These are phyloP conservation scores for Lepidurus couesii DNA, from an alignment of 1,140 invertebrate genomes.

Conservation along the genomic window DNA sequence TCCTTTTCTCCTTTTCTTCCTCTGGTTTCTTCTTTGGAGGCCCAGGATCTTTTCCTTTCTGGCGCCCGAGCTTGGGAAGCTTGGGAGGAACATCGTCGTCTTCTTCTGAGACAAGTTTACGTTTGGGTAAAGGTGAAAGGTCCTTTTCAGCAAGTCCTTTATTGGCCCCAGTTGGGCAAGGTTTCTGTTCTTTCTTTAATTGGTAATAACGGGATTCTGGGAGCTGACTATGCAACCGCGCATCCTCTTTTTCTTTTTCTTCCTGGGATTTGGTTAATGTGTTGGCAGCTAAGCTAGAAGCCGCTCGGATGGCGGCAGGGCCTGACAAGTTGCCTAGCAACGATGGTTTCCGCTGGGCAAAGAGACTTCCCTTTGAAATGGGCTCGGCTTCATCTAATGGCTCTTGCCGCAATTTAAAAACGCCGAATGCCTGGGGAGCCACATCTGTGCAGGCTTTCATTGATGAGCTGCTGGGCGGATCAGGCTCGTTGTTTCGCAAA, in stretches of 20 bases:
- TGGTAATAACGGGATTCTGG: neutral
- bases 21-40: neutral
- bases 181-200: slow-evolving; percentile 26
- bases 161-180: neutral
- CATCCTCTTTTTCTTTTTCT: neutral
- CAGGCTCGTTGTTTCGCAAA: slow-evolving; percentile 47
- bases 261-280: slow-evolving; percentile 22
- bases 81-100: neutral
- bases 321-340: neutral
- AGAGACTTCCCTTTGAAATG: slow-evolving; percentile 29
- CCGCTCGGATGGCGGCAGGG: neutral
- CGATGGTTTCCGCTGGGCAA: slow-evolving; percentile 30
- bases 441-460: neutral
- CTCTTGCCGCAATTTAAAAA: slow-evolving; percentile 31
- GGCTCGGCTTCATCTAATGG: neutral
- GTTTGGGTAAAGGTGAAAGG: neutral
- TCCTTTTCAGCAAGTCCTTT: neutral
- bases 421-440: slow-evolving; percentile 27
- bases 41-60: neutral
- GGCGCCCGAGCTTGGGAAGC: neutral
- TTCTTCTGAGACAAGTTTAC: neutral
- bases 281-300: neutral
- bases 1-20: slow-evolving; percentile 20
- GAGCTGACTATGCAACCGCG: slow-evolving; percentile 17
- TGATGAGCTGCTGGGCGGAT: slow-evolving; percentile 41